Base-by-base conservation (phyloP, 2,888 invertebrate species). In the Norana najaformis region DNA sequence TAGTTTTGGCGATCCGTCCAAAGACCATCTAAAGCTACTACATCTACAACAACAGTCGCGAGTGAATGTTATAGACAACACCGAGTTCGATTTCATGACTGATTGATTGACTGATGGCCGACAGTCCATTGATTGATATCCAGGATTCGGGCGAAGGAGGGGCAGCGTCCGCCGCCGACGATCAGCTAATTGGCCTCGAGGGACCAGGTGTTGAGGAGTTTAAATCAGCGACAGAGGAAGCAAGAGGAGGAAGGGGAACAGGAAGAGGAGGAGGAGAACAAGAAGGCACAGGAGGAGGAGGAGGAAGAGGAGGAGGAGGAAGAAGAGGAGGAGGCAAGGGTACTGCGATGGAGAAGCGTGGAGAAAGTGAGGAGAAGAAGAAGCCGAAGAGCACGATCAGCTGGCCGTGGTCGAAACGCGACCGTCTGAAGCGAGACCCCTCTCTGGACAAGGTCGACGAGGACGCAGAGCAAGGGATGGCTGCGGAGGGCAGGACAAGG, bases 401-500 rank as follows among this genome's bases (percentile, higher is more conserved):
- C 2, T 89, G 90, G 88, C 90, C 90, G 23, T 90, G 90, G 90
- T 90, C 89, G 53, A 88, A 90, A 83, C 30, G 90, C n/a, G 89
- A 90, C 14, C 89, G 90, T 39, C 53, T 14, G n/a, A 90, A 91
- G 85, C 89, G 91, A 13, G 89, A 91, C 83, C 90, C 91, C 14
- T 91, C 91, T 13, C 89, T 92, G 89, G 92, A 92, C 35, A 92
- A 92, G 88, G 91, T 91, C 30, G 91, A 91, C 39, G 92, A 91
- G 89, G 91, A 90, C 82, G 23, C n/a, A 89, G 90, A 90, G 88
- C 85, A 35, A 23, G 39, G 91, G 37, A 91, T 91, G 88, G 91
- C 90, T n/a, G 91, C 88, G n/a, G 91, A 91, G 88, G 92, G 16
- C 38, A 88, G 90, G 47, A 14, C 53, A 85, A 39, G 30, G 47